Evolutionary conservation across 1,140 invertebrate genomes (phyloP), one percentile per base, ranked within the genome.

Genomic region (Leguminivora glycinivorella): DNA sequence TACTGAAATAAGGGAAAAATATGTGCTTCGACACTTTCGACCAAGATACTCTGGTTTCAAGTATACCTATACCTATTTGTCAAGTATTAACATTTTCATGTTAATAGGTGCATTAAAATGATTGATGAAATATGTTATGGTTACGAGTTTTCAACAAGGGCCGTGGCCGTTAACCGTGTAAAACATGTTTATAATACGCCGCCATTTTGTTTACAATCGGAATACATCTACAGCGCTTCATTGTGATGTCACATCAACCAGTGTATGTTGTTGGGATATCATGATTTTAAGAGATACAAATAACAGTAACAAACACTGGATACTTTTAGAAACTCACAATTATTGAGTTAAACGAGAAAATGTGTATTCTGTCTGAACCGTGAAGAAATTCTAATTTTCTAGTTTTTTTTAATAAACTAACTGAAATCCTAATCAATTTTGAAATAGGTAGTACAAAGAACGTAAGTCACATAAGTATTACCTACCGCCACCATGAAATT

Each of bases 211-310:
- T 26, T 29, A 60, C 22, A 60, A 26, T 58, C 14, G 10, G 22
- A 14, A 17, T 19, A 52, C 17, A 17, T 17, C 47, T 9, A 60
- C 24, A 29, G 4, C 25, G 56, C 56, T 60, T 60, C 24, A 60
- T 60, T 60, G 56, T 60, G 26, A 52, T 52, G 56, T 60, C 56
- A 60, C 56, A 60, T 60, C 56, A 60, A 29, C 47, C 47, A 14
- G 17, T 7, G 43, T 47, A 47, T 17, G 43, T n/a, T 17, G 14
- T 17, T 47, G 17, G 6, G 17, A 19, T 5, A 52, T 52, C 47
- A 52, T 52, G 47, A 52, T 52, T 52, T 52, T 47, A 7, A 22
- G n/a, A 10, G 1, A 9, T 19, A 52, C 19, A 7, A 19, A 14
- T 19, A 52, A 1, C 4, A 52, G 19, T 52, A 52, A n/a, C 5